Conservation (phyloP, 2,113 vertebrate genomes). For the Nansenia antarctica region DNA sequence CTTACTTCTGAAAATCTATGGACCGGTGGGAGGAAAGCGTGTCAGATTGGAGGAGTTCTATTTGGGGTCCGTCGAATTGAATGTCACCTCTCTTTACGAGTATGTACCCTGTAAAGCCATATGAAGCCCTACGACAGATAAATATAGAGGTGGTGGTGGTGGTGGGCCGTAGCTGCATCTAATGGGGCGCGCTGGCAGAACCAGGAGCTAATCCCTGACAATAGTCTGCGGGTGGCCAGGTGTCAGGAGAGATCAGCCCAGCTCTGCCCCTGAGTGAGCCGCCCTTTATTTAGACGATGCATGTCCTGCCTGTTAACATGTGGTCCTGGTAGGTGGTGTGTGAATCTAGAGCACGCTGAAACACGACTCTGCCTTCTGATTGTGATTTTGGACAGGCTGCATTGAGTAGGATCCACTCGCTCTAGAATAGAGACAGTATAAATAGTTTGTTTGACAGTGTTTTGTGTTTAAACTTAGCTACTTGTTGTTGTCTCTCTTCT, state of each 20-base stretch:
- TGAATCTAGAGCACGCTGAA: conserved; percentile 15
- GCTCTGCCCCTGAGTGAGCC: conserved; percentile 13
- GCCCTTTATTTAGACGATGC: conserved; percentile 16
- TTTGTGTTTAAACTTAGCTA: background rate
- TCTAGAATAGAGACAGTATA: background rate
- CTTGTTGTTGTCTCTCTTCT: background rate
- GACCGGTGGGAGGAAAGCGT: background rate
- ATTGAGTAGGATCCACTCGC: background rate
- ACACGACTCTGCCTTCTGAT: conserved; percentile 6
- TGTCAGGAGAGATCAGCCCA: conserved; percentile 35
- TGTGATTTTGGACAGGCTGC: conserved; percentile 12
- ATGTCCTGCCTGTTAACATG: background rate
- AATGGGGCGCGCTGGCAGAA: conserved; percentile 48
- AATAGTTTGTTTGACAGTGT: background rate
- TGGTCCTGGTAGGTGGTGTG: conserved; percentile 9
- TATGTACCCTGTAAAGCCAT: conserved; percentile 59
- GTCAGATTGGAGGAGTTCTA: conserved; percentile 1
- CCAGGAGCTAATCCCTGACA: conserved; percentile 54
- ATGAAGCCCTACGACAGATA: conserved; percentile 62
- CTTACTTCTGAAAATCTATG: no score
- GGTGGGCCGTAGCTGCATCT: conserved; percentile 5
- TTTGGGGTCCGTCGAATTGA: conserved; percentile 39
- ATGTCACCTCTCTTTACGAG: conserved; percentile 70
- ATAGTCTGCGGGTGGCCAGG: conserved; percentile 46
- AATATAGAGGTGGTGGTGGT: conserved; percentile 51